Conservation (phyloP, 2,888 invertebrate species). For the Eretmocerus hayati region DNA sequence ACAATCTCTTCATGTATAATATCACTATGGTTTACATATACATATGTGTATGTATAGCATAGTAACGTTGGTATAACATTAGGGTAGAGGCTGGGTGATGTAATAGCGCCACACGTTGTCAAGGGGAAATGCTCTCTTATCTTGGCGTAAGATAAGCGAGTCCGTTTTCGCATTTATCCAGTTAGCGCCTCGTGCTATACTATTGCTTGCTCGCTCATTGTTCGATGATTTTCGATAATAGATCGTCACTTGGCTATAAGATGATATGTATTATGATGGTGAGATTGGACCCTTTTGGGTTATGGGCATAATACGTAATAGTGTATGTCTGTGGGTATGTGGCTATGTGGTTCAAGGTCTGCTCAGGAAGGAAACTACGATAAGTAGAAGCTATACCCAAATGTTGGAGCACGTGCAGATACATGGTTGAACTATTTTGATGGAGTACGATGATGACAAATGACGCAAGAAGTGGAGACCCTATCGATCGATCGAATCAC, state of each 20-base stretch:
- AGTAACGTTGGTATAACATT: too few relatives aligned
- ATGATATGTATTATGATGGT: slow-evolving; percentile 20
- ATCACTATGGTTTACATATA: too few relatives aligned
- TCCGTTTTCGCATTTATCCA: slow-evolving; percentile 33
- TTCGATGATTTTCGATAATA: slow-evolving; percentile 39
- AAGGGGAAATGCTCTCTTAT: slow-evolving; percentile 26
- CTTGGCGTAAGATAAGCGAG: slow-evolving; percentile 28
- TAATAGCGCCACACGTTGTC: slow-evolving; percentile 37
- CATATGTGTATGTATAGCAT: too few relatives aligned
- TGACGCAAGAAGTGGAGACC: slow-evolving; percentile 19
- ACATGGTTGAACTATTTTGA: too few relatives aligned
- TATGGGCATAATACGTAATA: too few relatives aligned
- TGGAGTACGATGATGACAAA: slow-evolving; percentile 30
- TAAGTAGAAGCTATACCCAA: neutral
- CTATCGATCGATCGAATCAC: neutral
- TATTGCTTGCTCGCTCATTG: slow-evolving; percentile 34
- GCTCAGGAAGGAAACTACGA: too few relatives aligned
- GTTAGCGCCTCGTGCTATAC: too few relatives aligned
- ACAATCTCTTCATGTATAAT: too few relatives aligned
- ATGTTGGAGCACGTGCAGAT: slow-evolving; percentile 25
- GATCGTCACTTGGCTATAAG: slow-evolving; percentile 35
- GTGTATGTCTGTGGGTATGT: too few relatives aligned
- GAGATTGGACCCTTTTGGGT: too few relatives aligned
- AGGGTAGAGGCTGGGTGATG: too few relatives aligned
- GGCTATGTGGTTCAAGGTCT: too few relatives aligned